A percentile compares a stretch with the other conserved stretches of the same genome.
Conservation (phyloP, 1,140 invertebrate genomes). For the Orchesella cincta region DNA sequence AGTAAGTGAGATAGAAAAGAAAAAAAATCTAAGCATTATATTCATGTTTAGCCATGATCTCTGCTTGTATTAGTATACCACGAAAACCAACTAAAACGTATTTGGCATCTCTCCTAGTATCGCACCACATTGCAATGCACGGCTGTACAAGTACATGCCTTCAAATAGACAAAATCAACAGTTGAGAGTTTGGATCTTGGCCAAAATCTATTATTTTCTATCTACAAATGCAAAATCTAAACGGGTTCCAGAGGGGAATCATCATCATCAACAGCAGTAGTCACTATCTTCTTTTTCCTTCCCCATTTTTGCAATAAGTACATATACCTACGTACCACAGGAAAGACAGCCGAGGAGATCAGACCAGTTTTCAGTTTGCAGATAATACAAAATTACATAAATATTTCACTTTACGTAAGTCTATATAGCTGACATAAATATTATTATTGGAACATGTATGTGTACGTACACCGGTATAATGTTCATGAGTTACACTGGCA, state of each 20-base stretch:
- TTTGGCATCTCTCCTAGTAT: slow-evolving; percentile 21
- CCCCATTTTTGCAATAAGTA: not conserved
- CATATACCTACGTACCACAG: too few relatives aligned
- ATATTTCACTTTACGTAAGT: too few relatives aligned
- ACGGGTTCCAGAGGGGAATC: slow-evolving; percentile 2
- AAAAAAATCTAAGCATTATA: not conserved
- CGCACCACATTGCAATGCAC: too few relatives aligned
- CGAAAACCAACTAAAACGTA: not conserved
- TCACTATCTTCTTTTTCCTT: not conserved
- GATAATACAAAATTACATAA: too few relatives aligned
- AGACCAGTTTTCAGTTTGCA: too few relatives aligned
- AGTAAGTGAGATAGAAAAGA: not conserved
- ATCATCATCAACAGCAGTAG: not conserved
- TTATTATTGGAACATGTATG: too few relatives aligned
- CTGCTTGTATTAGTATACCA: not conserved
- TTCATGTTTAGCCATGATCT: not conserved
- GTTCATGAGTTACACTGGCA: slow-evolving; percentile 8
- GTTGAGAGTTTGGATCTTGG: slow-evolving; percentile 24
- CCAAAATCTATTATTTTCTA: slow-evolving; percentile 19
- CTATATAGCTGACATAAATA: too few relatives aligned
- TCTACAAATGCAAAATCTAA: slow-evolving; percentile 1
- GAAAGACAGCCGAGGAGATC: too few relatives aligned
- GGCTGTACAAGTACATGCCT: too few relatives aligned
- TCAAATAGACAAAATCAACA: slow-evolving; percentile 18
- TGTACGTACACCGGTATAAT: too few relatives aligned